These are phyloP conservation scores for Microplitis mediator DNA, from an alignment of 1,140 invertebrate genomes.

Conservation along the genomic window DNA sequence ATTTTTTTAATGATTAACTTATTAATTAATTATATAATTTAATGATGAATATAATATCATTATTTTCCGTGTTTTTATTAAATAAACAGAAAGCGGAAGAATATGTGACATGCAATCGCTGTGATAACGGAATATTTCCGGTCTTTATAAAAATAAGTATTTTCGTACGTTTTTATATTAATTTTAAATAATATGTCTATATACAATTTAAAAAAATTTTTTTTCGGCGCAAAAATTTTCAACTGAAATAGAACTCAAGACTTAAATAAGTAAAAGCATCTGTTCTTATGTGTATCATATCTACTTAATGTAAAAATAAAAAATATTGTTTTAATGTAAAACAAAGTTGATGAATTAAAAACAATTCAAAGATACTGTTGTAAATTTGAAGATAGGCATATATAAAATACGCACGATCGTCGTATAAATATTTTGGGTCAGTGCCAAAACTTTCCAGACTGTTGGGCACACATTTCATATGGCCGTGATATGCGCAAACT, in stretches of 20 bases:
- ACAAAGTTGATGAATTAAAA: no score
- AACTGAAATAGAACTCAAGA: no score
- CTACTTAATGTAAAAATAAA: no score
- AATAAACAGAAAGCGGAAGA: background rate
- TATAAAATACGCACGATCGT: conserved; percentile 11
- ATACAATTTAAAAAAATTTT: background rate
- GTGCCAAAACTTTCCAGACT: conserved; percentile 44
- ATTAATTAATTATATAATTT: no score
- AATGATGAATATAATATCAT: background rate
- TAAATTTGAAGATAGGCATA: background rate
- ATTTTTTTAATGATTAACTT: no score
- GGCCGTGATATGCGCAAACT: background rate
- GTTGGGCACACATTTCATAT: conserved; percentile 39
- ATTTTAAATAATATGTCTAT: background rate
- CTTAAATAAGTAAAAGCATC: no score
- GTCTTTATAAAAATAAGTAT: background rate
- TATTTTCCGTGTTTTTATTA: background rate
- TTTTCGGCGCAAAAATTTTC: no score
- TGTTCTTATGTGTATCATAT: no score
- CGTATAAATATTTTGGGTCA: conserved; percentile 31
- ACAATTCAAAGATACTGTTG: background rate
- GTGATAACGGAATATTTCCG: conserved; percentile 8
- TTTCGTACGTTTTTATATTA: background rate
- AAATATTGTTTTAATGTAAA: no score
- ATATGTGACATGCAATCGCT: conserved; percentile 4